A percentile compares a stretch with the other conserved stretches of the same genome.
Evolutionary conservation across 2,888 invertebrate species (phyloP).

Genomic region (Dione juno): DNA sequence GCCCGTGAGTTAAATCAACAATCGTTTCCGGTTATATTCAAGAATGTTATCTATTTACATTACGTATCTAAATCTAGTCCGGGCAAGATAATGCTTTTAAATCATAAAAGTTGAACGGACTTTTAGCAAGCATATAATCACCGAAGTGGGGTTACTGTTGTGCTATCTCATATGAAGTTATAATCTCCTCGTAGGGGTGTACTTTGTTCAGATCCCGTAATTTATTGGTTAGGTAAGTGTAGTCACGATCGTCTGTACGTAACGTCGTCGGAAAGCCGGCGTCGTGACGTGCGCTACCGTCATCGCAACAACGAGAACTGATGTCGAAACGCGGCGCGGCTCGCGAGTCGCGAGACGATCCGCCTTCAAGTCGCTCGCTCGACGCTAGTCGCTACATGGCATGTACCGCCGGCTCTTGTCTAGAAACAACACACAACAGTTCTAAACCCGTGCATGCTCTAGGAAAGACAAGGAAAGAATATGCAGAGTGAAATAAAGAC

Average conservation of each 20-base stretch:
- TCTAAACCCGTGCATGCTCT: slow-evolving; percentile 53
- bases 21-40: slow-evolving; percentile 69
- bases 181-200: slow-evolving; percentile 74
- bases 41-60: slow-evolving; percentile 76
- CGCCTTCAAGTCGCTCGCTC: slow-evolving; percentile 56
- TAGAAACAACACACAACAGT: slow-evolving; percentile 48
- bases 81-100: slow-evolving; percentile 64
- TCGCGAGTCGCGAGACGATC: slow-evolving; percentile 48
- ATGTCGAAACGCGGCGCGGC: slow-evolving; percentile 50
- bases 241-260: slow-evolving; percentile 71
- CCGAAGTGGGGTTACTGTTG: slow-evolving; percentile 61
- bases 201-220: slow-evolving; percentile 69
- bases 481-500: slow-evolving; percentile 63
- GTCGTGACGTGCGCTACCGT: slow-evolving; percentile 68
- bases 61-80: slow-evolving; percentile 66
- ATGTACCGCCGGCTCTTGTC: slow-evolving; percentile 59
- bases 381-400: slow-evolving; percentile 46
- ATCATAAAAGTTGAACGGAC: slow-evolving; percentile 64
- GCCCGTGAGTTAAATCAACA: slow-evolving; percentile 62
- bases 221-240: slow-evolving; percentile 75
- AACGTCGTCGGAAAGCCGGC: slow-evolving; percentile 57
- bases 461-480: slow-evolving; percentile 65
- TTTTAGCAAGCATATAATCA: slow-evolving; percentile 72
- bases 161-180: slow-evolving; percentile 76
- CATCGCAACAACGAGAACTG: slow-evolving; percentile 76